Conservation (phyloP, 2,797 vertebrate genomes). For the Chelidonichthys spinosus region DNA sequence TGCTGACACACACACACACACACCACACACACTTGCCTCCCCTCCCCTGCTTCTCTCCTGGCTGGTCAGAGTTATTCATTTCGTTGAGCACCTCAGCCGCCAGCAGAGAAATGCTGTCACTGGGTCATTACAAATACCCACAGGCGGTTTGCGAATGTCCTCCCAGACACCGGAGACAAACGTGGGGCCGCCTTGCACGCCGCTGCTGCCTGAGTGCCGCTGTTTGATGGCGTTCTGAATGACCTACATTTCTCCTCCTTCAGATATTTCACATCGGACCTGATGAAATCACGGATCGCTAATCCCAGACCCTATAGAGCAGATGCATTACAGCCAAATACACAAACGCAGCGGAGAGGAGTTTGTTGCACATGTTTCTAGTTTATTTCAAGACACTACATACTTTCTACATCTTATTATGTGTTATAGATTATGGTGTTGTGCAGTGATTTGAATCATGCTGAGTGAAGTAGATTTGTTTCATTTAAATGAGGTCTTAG, state of each 20-base stretch:
- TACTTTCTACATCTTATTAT: too few relatives aligned
- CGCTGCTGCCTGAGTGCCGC: constrained; percentile 46
- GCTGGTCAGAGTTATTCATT: constrained; percentile 74
- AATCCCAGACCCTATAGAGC: constrained; percentile 24
- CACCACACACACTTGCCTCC: constrained; percentile 20
- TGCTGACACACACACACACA: constrained; percentile 34
- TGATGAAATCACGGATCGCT: constrained; percentile 51
- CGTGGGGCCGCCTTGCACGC: constrained; percentile 26
- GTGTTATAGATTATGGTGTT: too few relatives aligned
- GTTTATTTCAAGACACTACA: too few relatives aligned
- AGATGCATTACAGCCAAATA: too few relatives aligned
- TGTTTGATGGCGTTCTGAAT: constrained; percentile 61
- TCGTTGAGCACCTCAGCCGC: constrained; percentile 68
- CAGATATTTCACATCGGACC: constrained; percentile 44
- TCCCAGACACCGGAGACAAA: constrained; percentile 65
- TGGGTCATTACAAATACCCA: constrained; percentile 76
- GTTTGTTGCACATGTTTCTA: too few relatives aligned
- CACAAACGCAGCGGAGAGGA: too few relatives aligned
- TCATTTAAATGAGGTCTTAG: background rate
- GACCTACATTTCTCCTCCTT: constrained; percentile 70
- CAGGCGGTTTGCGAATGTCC: constrained; percentile 67
- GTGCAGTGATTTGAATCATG: too few relatives aligned
- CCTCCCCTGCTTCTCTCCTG: constrained; percentile 40
- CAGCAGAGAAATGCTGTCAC: constrained; percentile 71
- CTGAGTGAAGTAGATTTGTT: background rate